Base-by-base conservation (phyloP, 2,113 vertebrate species). In the Platichthys stellatus region DNA sequence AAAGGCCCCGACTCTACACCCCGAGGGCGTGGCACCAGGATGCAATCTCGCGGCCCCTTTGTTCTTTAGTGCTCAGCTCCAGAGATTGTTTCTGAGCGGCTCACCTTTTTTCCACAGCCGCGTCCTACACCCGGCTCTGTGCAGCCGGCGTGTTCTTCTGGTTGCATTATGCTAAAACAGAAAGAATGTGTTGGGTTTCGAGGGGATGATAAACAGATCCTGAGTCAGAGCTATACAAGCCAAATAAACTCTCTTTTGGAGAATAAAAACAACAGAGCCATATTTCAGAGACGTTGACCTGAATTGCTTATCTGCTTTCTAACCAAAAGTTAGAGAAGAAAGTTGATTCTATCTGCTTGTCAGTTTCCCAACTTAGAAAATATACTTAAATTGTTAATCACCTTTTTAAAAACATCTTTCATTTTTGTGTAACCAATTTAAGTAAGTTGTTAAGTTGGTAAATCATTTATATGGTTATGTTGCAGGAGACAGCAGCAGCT, bases 11-110 rank as follows among this genome's bases (percentile, higher is more conserved):
- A 74, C 62, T 87, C 88, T 79, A 80, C 85, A 82, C 85, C 91
- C 82, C 0, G 80, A 85, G 82, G 89, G 87, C 18, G 82, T 90
- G 89, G 87, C 85, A 84, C 67, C 63, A 66, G 81, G 80, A 85
- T 89, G 74, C 84, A 78, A 77, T 81, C 70, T 74, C 67, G 53
- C 45, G 26, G 51, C 75, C 72, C 63, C 83, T 91, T 91, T 91
- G 85, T 90, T 85, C 83, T 88, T 68, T 21, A 20, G 64, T 31
- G 31, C 69, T 78, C 74, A 24, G 80, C 71, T 78, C 81, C 69
- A 53, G 76, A 61, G 80, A 77, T 75, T 66, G 74, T 83, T 80
- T 76, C 64, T 73, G 20, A 83, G 72, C 78, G 63, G 81, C 77
- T 86, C 79, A 72, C 69, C 73, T 68, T 73, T 73, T 73, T 72